These are phyloP conservation scores for Eupithecia pulchellata DNA, from an alignment of 2,888 invertebrate species.

Conservation along the genomic window DNA sequence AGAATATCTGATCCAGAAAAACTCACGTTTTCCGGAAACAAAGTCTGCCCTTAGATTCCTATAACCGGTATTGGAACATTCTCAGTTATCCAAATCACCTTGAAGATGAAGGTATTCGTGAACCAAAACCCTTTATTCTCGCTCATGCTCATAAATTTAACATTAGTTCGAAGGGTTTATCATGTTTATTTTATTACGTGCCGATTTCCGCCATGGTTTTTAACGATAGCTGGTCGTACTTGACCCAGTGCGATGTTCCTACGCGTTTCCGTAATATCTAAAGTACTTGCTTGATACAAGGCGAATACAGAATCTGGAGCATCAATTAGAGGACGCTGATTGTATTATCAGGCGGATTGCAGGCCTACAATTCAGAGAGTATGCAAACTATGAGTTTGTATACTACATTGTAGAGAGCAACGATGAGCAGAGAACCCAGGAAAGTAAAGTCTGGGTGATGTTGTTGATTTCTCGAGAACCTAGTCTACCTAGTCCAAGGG, in stretches of 20 bases:
- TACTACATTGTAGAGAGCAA: not conserved
- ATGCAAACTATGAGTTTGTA: not conserved
- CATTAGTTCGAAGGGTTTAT: slow-evolving; percentile 48
- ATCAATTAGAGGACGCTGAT: slow-evolving; percentile 19
- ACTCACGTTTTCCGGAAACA: slow-evolving; percentile 1
- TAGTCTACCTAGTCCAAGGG: not conserved
- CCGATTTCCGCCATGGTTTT: slow-evolving; percentile 60
- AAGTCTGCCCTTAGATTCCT: not conserved
- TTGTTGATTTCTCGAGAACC: not conserved
- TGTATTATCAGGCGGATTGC: slow-evolving; percentile 3
- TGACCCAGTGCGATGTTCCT: slow-evolving; percentile 68
- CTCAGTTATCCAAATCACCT: slow-evolving; percentile 13
- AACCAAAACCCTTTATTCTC: slow-evolving; percentile 16
- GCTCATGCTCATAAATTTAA: slow-evolving; percentile 23
- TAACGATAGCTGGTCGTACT: slow-evolving; percentile 66
- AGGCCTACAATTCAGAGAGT: not conserved
- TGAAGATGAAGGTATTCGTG: slow-evolving; percentile 15
- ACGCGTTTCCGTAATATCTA: slow-evolving; percentile 52
- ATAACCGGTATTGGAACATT: slow-evolving; percentile 1
- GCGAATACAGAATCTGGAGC: slow-evolving; percentile 30
- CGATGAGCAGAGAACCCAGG: not conserved
- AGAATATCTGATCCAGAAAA: slow-evolving; percentile 3
- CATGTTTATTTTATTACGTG: slow-evolving; percentile 45
- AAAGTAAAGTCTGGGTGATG: not conserved
- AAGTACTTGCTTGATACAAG: slow-evolving; percentile 17